A percentile compares a stretch with the other conserved stretches of the same genome.
Evolutionary conservation across 2,888 invertebrate genomes (phyloP).

Genomic region (Torymus auratus): DNA sequence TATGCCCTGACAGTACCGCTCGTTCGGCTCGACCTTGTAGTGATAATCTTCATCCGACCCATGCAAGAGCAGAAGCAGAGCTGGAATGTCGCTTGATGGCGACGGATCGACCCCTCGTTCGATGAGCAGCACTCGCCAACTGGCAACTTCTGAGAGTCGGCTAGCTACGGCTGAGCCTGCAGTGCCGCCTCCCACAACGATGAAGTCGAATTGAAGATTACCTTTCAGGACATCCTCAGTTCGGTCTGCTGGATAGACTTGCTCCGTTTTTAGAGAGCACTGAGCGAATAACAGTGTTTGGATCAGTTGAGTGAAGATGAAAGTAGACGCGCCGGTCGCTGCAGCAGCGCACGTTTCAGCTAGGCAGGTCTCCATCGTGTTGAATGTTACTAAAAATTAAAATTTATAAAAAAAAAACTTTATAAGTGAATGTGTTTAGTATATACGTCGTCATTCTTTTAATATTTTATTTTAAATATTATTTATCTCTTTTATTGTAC

Average conservation of each 20-base stretch:
- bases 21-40: conserved; percentile 78
- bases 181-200: conserved; percentile 77
- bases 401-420: not conserved
- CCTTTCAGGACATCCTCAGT: conserved; percentile 72
- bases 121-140: conserved; percentile 78
- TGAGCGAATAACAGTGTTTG: conserved; percentile 81
- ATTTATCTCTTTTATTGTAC: no score
- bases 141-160: conserved; percentile 75
- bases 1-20: conserved; percentile 72
- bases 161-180: conserved; percentile 79
- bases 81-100: conserved; percentile 76
- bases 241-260: conserved; percentile 80
- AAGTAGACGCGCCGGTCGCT: conserved; percentile 70
- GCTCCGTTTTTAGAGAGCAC: conserved; percentile 79
- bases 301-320: conserved; percentile 80
- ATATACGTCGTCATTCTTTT: no score
- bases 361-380: conserved; percentile 66
- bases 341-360: conserved; percentile 60
- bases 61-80: conserved; percentile 68
- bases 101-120: conserved; percentile 79
- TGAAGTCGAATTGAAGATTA: conserved; percentile 68
- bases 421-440: no score
- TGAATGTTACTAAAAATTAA: conserved; percentile 14
- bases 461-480: no score
- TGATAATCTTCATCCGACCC: conserved; percentile 76